Base-by-base conservation (phyloP, 1,140 invertebrate species). In the Chironomus tepperi region DNA sequence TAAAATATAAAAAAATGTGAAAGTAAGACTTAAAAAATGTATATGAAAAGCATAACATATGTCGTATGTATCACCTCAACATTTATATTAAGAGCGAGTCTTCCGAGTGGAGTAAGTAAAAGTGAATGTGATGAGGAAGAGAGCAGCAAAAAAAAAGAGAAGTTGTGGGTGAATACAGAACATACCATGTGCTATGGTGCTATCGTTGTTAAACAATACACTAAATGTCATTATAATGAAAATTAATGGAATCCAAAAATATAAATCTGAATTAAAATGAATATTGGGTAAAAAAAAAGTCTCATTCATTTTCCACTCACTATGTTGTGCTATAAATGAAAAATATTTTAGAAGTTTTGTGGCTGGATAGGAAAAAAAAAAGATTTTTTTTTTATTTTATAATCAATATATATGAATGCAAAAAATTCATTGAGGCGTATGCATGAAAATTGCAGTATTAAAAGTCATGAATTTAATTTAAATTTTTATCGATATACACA, bases 181-280 rank as follows among this genome's bases (percentile, higher is more conserved):
- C 47, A 57, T 57, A 12, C 47, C 47, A 57, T 57, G n/a, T 57
- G 47, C 47, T 57, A 57, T 57, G 12, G 12, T n/a, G 47, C 47
- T 57, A 57, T 57, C 47, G 47, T 57, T 57, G 47, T 57, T 57
- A 8, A 57, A 57, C 47, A 57, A 57, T 57, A 57, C 47, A 57
- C 47, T 57, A 57, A 57, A 57, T 57, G 47, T 57, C 47, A 57
- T 57, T 57, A 57, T 57, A 57, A 57, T 57, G 47, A 57, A 57
- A 57, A 57, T 57, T 57, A 57, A 57, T 57, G 47, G 47, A 57
- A 57, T 57, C 47, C 47, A 57, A 57, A 57, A 57, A 57, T 57
- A 57, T 57, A 57, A 57, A 57, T 57, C 47, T 57, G 47, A 57
- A 57, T 57, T 57, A 57, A 57, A 57, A 57, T 57, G 47, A 57